phyloP scores from a whole-genome alignment of 2,888 invertebrate species.

The Tricholauxania praeusta region DNA sequence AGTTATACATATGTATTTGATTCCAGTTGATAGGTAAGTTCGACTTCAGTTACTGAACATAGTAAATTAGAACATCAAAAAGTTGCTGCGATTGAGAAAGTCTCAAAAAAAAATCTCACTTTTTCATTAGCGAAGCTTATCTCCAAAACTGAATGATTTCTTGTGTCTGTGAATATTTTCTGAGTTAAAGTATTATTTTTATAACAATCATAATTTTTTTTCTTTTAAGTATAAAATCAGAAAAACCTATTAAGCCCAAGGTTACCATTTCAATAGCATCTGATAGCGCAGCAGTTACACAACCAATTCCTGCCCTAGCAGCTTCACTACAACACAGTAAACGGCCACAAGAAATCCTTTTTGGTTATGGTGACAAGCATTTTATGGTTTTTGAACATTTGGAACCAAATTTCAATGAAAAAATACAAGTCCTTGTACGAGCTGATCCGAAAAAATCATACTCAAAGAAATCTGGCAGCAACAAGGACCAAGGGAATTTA shows the following conservation, averaged over 20 bases:
- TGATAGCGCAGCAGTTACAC: constrained; percentile 70
- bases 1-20: constrained; percentile 81
- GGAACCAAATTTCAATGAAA: constrained; percentile 70
- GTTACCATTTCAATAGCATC: constrained; percentile 74
- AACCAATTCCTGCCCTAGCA: constrained; percentile 71
- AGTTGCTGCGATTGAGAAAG: too few relatives aligned
- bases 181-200: constrained; percentile 1
- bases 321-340: constrained; percentile 62
- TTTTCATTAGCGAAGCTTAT: too few relatives aligned
- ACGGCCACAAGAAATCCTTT: constrained; percentile 68
- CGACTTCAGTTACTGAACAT: not conserved
- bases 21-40: constrained; percentile 76
- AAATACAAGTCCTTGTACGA: constrained; percentile 69
- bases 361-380: constrained; percentile 73
- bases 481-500: constrained; percentile 46
- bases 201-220: constrained; percentile 1
- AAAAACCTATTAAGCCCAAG: constrained; percentile 76
- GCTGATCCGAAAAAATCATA: constrained; percentile 61
- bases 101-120: too few relatives aligned
- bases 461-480: constrained; percentile 44
- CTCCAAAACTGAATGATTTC: too few relatives aligned
- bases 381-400: constrained; percentile 73
- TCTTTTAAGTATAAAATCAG: constrained; percentile 59
- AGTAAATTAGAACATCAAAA: too few relatives aligned
- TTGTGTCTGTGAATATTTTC: too few relatives aligned